Conservation (phyloP, 2,888 invertebrate species). For the Lucinisca nassula region DNA sequence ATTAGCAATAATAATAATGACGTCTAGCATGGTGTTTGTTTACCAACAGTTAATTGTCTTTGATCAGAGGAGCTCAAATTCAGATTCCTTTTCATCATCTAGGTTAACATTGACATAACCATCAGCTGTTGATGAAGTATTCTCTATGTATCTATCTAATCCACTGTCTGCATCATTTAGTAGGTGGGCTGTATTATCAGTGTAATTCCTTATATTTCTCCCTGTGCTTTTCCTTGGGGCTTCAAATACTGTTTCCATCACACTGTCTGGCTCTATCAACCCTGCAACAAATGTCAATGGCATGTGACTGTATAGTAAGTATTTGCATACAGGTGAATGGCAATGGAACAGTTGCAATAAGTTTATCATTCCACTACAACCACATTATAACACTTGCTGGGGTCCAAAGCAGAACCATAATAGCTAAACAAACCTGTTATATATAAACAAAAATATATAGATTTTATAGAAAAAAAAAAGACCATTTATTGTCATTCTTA, state of each 20-base stretch:
- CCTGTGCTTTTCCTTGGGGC: constrained; percentile 27
- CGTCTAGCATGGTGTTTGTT: no score
- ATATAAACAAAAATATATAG: neutral
- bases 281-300: constrained; percentile 40
- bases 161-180: neutral
- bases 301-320: neutral
- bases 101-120: constrained; percentile 58
- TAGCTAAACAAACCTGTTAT: neutral
- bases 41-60: no score
- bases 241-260: constrained; percentile 65
- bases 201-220: neutral
- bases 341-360: no score
- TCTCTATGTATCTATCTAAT: neutral
- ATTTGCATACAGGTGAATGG: no score
- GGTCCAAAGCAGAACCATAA: neutral
- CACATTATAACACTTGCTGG: neutral
- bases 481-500: no score
- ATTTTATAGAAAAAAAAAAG: neutral
- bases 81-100: constrained; percentile 41
- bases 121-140: constrained; percentile 27
- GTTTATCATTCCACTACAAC: no score
- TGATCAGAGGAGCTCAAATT: constrained; percentile 1
- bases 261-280: constrained; percentile 64
- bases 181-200: neutral
- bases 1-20: no score